Base-by-base conservation (phyloP, 1,140 invertebrate genomes). In the Drosophila melanica region DNA sequence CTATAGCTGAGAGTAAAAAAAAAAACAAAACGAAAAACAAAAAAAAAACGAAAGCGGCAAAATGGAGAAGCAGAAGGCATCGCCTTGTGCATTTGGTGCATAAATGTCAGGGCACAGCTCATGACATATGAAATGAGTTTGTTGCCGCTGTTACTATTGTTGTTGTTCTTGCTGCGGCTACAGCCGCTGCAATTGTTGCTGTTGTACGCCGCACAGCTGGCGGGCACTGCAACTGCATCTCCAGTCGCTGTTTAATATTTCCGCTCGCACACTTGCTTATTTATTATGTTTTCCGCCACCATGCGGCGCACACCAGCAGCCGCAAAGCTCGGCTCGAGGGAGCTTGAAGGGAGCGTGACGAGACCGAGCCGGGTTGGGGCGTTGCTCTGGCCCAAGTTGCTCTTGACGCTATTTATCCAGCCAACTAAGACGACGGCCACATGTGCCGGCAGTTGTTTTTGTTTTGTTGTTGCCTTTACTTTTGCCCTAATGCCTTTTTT, bases 181-280 rank as follows among this genome's bases (percentile, higher is more conserved):
- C 6, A 0, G 27, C 23, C 23, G 23, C 23, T 27, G 23, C 30
- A 55, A 18, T 57, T 69, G 50, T 54, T 69, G 35, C 39, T 62
- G 41, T 35, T 50, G 18, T 48, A 55, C 50, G 77, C 64, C 76
- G 80, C 63, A 35, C 77, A 80, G 81, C 72, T 71, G 77, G 76
- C 71, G 80, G 45, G 16, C 58, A 35, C 41, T 72, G 79, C 64
- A 62, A 51, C 64, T 59, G 80, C 54, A 70, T 71, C 59, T 71
- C 75, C 72, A 59, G 66, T 77, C 64, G 50, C 79, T 86, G 79
- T 77, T 89, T 89, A 87, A 87, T 87, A 87, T 87, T 87, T 87
- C 79, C 82, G 82, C 84, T 87, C 65, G 82, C 71, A 89, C 79
- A 79, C 82, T 86, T 86, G 82, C 75, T 87, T 89, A 87, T 87